Evolutionary conservation across 2,113 vertebrate species (phyloP).

Genomic region (Dasyornis broadbenti): DNA sequence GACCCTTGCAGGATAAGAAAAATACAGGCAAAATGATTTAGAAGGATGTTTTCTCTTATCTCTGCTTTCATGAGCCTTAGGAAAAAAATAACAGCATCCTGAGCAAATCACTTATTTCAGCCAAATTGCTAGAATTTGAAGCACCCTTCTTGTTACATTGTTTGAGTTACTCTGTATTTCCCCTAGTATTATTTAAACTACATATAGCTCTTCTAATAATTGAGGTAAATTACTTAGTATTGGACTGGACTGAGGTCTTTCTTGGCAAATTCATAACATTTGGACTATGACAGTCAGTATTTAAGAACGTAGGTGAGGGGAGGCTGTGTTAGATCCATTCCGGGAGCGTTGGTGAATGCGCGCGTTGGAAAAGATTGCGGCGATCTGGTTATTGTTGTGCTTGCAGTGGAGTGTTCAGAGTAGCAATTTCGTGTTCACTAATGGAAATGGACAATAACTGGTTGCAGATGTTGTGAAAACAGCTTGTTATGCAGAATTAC

Average conservation of each 20-base stretch:
- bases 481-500: not conserved
- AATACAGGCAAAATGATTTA: not conserved
- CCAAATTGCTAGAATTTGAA: not conserved
- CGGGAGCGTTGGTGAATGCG: not conserved
- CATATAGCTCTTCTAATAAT: not conserved
- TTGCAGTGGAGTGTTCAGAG: not conserved
- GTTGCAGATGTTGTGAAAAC: conserved; percentile 19
- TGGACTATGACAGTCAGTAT: not conserved
- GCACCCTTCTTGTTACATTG: not conserved
- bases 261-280: not conserved
- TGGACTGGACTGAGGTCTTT: not conserved
- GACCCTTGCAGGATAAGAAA: not conserved
- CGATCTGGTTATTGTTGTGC: not conserved
- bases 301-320: not conserved
- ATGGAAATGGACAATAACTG: conserved; percentile 28
- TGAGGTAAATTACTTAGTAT: not conserved
- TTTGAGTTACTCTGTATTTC: not conserved
- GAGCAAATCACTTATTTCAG: not conserved
- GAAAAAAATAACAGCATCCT: not conserved
- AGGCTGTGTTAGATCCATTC: not conserved
- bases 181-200: not conserved
- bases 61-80: not conserved
- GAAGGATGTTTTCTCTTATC: not conserved
- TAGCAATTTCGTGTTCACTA: conserved; percentile 8
- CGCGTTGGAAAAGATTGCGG: not conserved